A percentile compares a stretch with the other conserved stretches of the same genome.
phyloP scores from a whole-genome alignment of 2,888 invertebrate species.

The Metallyticus violacea region DNA sequence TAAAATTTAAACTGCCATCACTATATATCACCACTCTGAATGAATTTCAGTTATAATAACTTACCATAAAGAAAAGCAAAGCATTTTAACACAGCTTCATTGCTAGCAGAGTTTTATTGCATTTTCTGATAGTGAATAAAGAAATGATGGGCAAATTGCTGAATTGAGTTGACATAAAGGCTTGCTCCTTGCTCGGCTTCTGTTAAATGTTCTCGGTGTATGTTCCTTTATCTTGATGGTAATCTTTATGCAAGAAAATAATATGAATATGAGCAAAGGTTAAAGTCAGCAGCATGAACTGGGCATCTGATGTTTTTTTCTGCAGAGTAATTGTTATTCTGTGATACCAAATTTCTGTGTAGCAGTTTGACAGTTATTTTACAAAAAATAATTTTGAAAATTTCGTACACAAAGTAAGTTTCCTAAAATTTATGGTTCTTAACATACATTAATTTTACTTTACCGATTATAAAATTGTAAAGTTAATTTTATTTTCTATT shows the following conservation, averaged over 20 bases:
- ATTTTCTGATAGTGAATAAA: too few relatives aligned
- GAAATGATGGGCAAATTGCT: background rate
- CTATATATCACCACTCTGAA: too few relatives aligned
- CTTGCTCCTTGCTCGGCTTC: background rate
- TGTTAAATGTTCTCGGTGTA: background rate
- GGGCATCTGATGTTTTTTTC: too few relatives aligned
- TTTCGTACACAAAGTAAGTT: too few relatives aligned
- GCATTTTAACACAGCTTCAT: background rate
- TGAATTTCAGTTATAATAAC: too few relatives aligned
- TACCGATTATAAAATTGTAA: too few relatives aligned
- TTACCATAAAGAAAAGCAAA: background rate
- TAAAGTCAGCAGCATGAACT: too few relatives aligned
- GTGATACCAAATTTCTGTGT: background rate
- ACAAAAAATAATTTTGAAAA: background rate
- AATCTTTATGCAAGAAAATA: constrained; percentile 6
- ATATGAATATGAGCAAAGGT: background rate
- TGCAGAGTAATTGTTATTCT: background rate
- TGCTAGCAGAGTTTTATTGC: background rate
- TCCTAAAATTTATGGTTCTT: too few relatives aligned
- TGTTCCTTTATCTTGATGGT: background rate
- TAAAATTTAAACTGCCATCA: too few relatives aligned
- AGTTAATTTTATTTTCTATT: too few relatives aligned
- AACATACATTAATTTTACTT: too few relatives aligned
- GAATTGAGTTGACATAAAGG: background rate
- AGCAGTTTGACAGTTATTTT: too few relatives aligned